Percentiles rank a stretch among this genome's conserved stretches.
phyloP scores from a whole-genome alignment of 2,888 invertebrate species.

The Sturmia bella region DNA sequence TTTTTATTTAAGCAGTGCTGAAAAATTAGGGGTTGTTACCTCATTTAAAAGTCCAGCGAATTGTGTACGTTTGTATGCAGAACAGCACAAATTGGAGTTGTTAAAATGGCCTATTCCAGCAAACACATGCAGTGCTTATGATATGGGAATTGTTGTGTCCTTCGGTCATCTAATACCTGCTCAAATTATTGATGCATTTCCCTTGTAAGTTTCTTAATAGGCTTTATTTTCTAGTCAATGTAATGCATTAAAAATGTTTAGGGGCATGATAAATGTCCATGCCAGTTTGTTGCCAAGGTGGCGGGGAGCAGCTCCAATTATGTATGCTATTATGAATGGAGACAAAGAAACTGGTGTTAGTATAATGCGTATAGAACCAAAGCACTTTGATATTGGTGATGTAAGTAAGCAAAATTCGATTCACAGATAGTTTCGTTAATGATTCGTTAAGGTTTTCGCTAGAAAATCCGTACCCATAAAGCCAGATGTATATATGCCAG shows the following conservation, averaged over 20 bases:
- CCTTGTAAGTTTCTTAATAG: conserved; percentile 86
- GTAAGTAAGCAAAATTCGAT: conserved; percentile 76
- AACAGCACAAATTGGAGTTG: conserved; percentile 84
- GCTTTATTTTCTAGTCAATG: neutral
- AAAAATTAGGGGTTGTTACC: conserved; percentile 86
- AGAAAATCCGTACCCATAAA: conserved; percentile 84
- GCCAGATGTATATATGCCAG: conserved; percentile 85
- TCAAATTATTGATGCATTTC: conserved; percentile 88
- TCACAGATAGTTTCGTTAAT: neutral
- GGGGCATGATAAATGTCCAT: conserved; percentile 96
- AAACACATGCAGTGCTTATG: conserved; percentile 83
- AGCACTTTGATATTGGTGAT: conserved; percentile 90
- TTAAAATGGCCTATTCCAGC: conserved; percentile 86
- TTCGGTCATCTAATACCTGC: conserved; percentile 95
- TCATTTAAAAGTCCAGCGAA: conserved; percentile 85
- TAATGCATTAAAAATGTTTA: conserved; percentile 75
- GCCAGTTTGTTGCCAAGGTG: conserved; percentile 95
- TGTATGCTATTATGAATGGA: conserved; percentile 91
- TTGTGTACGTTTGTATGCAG: conserved; percentile 87
- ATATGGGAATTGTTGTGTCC: conserved; percentile 95
- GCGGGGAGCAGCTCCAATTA: conserved; percentile 96
- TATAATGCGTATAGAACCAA: conserved; percentile 92
- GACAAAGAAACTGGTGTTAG: conserved; percentile 91
- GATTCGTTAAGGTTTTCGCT: conserved; percentile 78
- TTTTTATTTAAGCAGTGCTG: neutral